phyloP scores from a whole-genome alignment of 2,888 invertebrate genomes.

The Perithous albicinctus region DNA sequence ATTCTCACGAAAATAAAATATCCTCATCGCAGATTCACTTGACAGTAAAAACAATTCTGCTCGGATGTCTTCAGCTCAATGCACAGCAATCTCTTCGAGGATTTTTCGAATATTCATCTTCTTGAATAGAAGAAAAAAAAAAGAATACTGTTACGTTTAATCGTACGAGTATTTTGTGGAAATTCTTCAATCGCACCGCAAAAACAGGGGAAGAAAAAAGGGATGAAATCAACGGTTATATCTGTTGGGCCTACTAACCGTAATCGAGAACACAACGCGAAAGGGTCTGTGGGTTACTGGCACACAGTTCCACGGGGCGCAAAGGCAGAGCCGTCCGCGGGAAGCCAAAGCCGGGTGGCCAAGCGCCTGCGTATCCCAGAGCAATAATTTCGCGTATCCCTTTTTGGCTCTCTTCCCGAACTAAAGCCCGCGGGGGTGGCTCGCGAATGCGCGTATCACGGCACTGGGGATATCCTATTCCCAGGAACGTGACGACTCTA shows the following conservation, averaged over 20 bases:
- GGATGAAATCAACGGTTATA: constrained; percentile 50
- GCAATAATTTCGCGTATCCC: constrained; percentile 37
- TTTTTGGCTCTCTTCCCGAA: constrained; percentile 41
- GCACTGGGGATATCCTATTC: constrained; percentile 41
- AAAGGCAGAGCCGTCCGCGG: constrained; percentile 76
- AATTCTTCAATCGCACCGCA: too few relatives aligned
- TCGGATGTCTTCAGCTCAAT: too few relatives aligned
- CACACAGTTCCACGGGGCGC: constrained; percentile 79
- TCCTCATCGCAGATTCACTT: too few relatives aligned
- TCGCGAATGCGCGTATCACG: constrained; percentile 58
- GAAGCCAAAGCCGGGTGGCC: constrained; percentile 74
- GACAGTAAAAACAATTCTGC: too few relatives aligned
- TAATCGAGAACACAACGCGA: constrained; percentile 76
- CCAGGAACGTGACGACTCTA: constrained; percentile 69
- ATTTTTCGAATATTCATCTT: too few relatives aligned
- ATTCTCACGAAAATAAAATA: too few relatives aligned
- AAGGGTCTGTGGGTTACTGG: constrained; percentile 83
- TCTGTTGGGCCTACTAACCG: constrained; percentile 80
- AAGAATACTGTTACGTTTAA: too few relatives aligned
- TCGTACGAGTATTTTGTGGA: too few relatives aligned
- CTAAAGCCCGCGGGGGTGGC: constrained; percentile 50
- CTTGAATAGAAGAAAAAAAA: too few relatives aligned
- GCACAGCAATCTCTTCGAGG: too few relatives aligned
- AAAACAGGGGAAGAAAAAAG: neutral
- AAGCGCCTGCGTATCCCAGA: constrained; percentile 74